A percentile compares a stretch with the other conserved stretches of the same genome.
phyloP scores from a whole-genome alignment of 92 coral and sea anemone species.

The Porites lobata region DNA sequence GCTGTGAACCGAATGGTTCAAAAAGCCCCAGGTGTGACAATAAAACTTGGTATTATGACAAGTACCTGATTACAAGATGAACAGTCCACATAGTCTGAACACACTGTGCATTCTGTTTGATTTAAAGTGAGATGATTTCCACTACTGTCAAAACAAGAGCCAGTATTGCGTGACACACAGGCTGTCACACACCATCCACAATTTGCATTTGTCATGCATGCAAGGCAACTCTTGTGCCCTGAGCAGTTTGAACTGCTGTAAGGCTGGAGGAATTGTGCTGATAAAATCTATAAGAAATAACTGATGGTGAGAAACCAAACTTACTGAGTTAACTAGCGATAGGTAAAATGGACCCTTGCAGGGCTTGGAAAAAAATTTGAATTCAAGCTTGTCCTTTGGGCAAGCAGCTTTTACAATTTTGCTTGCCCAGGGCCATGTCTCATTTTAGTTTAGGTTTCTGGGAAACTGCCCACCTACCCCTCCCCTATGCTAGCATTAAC shows the following conservation, averaged over 20 bases:
- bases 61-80: slow-evolving; percentile 74
- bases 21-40: no score
- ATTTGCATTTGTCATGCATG: slow-evolving; percentile 91
- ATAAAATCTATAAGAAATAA: slow-evolving; percentile 46
- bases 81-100: slow-evolving; percentile 85
- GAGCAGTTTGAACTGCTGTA: slow-evolving; percentile 72
- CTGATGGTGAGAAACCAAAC: not conserved
- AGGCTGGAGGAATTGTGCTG: slow-evolving; percentile 80
- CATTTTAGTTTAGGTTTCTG: no score
- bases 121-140: slow-evolving; percentile 80
- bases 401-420: no score
- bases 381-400: no score
- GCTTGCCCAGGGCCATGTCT: no score
- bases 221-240: slow-evolving; percentile 64
- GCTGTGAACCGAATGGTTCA: no score
- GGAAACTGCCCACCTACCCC: no score
- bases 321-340: no score
- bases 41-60: not conserved
- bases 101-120: slow-evolving; percentile 80
- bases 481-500: no score
- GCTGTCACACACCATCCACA: slow-evolving; percentile 94
- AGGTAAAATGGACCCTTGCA: not conserved
- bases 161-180: slow-evolving; percentile 69
- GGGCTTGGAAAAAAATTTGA: no score
- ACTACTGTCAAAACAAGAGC: slow-evolving; percentile 61